A percentile compares a stretch with the other conserved stretches of the same genome.
Conservation (phyloP, 1,140 invertebrate genomes). For the Drosophila asahinai region DNA sequence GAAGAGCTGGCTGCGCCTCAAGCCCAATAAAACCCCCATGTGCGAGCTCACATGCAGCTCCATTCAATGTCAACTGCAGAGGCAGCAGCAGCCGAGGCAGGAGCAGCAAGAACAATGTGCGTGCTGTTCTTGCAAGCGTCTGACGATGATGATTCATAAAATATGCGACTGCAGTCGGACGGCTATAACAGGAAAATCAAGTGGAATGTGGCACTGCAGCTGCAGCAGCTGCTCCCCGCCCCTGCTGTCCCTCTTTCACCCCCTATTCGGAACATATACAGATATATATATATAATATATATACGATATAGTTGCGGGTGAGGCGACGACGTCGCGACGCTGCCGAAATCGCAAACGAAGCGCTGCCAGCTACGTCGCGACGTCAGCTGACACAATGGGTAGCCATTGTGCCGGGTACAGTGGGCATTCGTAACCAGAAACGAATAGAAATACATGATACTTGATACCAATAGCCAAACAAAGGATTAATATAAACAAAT, state of each 20-base stretch:
- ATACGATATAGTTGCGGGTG: constrained; percentile 44
- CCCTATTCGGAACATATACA: constrained; percentile 26
- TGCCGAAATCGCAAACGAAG: constrained; percentile 69
- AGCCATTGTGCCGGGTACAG: constrained; percentile 56
- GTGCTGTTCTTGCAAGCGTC: constrained; percentile 51
- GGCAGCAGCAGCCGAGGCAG: constrained; percentile 29
- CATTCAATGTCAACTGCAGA: constrained; percentile 68
- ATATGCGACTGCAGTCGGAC: constrained; percentile 63
- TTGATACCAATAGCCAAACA: not conserved
- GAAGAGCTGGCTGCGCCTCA: not conserved
- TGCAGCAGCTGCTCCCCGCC: constrained; percentile 60
- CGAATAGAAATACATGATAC: not conserved
- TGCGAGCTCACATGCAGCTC: constrained; percentile 7
- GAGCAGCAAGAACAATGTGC: constrained; percentile 64
- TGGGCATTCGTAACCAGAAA: constrained; percentile 1
- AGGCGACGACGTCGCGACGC: constrained; percentile 51
- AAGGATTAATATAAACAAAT: not conserved
- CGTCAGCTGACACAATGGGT: constrained; percentile 78
- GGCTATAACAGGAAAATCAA: constrained; percentile 78
- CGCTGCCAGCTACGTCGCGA: constrained; percentile 43
- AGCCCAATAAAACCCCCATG: constrained; percentile 1
- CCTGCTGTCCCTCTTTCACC: constrained; percentile 2
- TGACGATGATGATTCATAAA: constrained; percentile 75
- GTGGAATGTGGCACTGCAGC: constrained; percentile 72
- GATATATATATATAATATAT: constrained; percentile 13